phyloP scores from a whole-genome alignment of 2,113 vertebrate genomes.

The Syngnathus typhle region DNA sequence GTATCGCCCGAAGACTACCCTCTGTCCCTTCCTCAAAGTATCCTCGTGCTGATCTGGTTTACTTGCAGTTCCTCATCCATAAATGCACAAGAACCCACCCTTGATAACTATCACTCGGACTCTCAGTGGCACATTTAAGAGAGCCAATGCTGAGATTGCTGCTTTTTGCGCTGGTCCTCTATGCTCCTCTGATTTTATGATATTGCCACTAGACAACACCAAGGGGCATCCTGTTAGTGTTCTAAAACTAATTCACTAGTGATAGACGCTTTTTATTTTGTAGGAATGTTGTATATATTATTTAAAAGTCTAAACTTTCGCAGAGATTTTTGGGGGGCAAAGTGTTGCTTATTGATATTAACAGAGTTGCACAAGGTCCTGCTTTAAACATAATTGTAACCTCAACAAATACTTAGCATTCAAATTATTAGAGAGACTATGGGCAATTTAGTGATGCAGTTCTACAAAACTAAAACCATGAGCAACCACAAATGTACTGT shows the following conservation, averaged over 20 bases:
- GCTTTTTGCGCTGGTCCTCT: constrained; percentile 4
- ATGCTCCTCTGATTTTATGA: constrained; percentile 14
- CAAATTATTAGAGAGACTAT: not conserved
- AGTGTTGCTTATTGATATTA: no score
- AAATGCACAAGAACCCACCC: constrained; percentile 53
- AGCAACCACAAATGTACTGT: not conserved
- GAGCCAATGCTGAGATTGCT: not conserved
- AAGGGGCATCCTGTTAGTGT: not conserved
- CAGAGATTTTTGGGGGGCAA: no score
- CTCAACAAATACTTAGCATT: not conserved
- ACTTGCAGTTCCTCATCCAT: constrained; percentile 47
- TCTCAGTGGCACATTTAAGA: constrained; percentile 43
- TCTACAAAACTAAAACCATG: not conserved
- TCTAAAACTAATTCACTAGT: not conserved
- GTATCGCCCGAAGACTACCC: constrained; percentile 39
- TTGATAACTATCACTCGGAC: constrained; percentile 43
- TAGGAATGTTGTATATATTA: not conserved
- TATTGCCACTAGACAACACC: constrained; percentile 7
- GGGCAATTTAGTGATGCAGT: not conserved
- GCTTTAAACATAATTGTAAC: not conserved
- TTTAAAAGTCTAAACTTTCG: not conserved
- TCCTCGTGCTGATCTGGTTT: constrained; percentile 36
- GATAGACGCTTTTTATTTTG: not conserved
- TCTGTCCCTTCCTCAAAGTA: constrained; percentile 3
- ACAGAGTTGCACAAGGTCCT: no score